Percentiles rank a stretch among this genome's conserved stretches.
Conservation (phyloP, 64 coral and sea anemone genomes). For the Dendronephthya gigantea region DNA sequence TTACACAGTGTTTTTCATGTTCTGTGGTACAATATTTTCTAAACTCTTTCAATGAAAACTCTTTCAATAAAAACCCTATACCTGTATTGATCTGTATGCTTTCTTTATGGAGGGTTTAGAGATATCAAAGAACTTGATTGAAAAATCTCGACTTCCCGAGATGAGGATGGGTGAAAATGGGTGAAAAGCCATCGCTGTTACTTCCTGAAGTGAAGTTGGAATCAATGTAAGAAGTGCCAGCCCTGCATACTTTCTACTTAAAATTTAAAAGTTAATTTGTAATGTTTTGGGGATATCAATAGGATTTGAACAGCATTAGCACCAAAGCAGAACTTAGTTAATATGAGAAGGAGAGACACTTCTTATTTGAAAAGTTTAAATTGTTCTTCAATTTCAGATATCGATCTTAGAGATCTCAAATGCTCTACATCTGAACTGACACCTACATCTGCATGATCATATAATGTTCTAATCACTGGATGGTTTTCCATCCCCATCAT, state of each 20-base stretch:
- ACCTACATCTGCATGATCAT: constrained; percentile 76
- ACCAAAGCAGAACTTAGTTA: too few species aligned
- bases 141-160: constrained; percentile 71
- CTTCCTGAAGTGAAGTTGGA: too few species aligned
- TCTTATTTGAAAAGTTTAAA: not conserved
- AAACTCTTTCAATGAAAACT: not conserved
- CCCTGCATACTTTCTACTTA: too few species aligned
- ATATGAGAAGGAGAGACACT: not conserved
- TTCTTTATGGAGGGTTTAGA: constrained; percentile 96
- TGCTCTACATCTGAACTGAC: not conserved
- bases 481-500: constrained; percentile 76
- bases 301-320: too few species aligned
- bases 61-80: not conserved
- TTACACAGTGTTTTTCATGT: not conserved
- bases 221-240: too few species aligned
- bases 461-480: constrained; percentile 86
- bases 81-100: constrained; percentile 80
- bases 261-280: too few species aligned
- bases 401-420: not conserved
- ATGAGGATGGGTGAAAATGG: constrained; percentile 51
- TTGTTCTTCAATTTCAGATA: not conserved
- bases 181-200: constrained; percentile 75
- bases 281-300: too few species aligned
- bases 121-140: constrained; percentile 86
- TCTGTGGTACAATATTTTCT: too few species aligned